A percentile compares a stretch with the other conserved stretches of the same genome.
These are phyloP conservation scores for Drosophila parabipectinata DNA, from an alignment of 1,140 invertebrate genomes.

Conservation along the genomic window DNA sequence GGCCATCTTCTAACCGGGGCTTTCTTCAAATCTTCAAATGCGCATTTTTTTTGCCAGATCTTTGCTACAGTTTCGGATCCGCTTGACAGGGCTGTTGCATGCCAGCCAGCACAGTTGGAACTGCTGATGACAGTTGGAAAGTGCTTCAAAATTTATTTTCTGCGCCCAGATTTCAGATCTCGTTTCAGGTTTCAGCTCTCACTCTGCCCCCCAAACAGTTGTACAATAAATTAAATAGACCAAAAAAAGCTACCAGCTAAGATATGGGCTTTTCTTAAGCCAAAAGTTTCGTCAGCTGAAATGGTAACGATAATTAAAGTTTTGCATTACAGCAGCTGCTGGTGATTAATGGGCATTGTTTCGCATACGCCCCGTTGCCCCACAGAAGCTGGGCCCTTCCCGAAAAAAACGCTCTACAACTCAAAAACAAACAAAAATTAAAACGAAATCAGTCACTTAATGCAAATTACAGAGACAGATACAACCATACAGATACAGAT, in stretches of 20 bases:
- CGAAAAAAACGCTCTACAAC: slow-evolving; percentile 10
- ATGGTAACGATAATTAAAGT: slow-evolving; percentile 72
- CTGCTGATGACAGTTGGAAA: slow-evolving; percentile 52
- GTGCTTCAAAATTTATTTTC: slow-evolving; percentile 30
- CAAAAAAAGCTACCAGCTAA: slow-evolving; percentile 32
- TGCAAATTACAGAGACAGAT: slow-evolving; percentile 70
- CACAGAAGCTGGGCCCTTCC: slow-evolving; percentile 6
- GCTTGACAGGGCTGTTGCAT: slow-evolving; percentile 15
- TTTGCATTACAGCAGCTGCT: slow-evolving; percentile 54
- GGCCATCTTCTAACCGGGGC: slow-evolving; percentile 44
- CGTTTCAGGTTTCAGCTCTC: slow-evolving; percentile 4
- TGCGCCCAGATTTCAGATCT: slow-evolving; percentile 29
- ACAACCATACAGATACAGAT: slow-evolving; percentile 14
- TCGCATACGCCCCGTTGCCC: slow-evolving; percentile 59
- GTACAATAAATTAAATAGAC: slow-evolving; percentile 69
- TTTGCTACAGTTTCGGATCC: slow-evolving; percentile 8
- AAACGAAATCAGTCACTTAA: slow-evolving; percentile 62
- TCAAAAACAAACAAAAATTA: slow-evolving; percentile 20
- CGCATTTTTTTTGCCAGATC: slow-evolving; percentile 8
- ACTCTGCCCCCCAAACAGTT: slow-evolving; percentile 18
- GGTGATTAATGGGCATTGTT: slow-evolving; percentile 75
- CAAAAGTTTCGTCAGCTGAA: slow-evolving; percentile 63
- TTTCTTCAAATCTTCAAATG: slow-evolving; percentile 17
- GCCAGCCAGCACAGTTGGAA: slow-evolving; percentile 9
- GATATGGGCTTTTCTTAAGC: slow-evolving; percentile 10